Conservation (phyloP, 2,888 invertebrate genomes). For the Drosophila acutilabella region DNA sequence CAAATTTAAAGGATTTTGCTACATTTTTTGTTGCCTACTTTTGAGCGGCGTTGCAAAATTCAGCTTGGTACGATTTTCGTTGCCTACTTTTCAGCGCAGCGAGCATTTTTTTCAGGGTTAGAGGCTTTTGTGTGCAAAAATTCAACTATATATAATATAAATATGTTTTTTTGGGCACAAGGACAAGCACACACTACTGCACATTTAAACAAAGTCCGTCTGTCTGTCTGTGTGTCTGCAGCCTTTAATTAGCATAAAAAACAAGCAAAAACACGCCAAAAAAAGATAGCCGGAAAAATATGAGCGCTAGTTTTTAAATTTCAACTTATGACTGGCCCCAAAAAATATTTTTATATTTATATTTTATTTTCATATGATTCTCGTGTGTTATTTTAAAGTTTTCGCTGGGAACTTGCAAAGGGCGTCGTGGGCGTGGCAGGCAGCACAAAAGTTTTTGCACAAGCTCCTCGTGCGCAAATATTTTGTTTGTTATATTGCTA, state of each 20-base stretch:
- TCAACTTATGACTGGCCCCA: conserved; percentile 29
- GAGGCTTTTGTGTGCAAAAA: conserved; percentile 56
- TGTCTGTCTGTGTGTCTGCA: conserved; percentile 40
- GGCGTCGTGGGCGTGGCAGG: conserved; percentile 3
- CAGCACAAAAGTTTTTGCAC: conserved; percentile 59
- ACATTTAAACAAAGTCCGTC: conserved; percentile 6
- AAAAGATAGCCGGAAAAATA: conserved; percentile 1
- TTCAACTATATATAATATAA: conserved; percentile 29
- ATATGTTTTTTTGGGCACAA: conserved; percentile 54
- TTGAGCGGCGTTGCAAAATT: conserved; percentile 27
- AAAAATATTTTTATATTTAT: conserved; percentile 26
- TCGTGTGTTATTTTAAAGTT: conserved; percentile 74
- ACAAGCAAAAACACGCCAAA: conserved; percentile 3
- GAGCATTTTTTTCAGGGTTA: conserved; percentile 53
- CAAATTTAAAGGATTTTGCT: not conserved
- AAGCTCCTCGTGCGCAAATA: conserved; percentile 70
- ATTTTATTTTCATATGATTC: conserved; percentile 39
- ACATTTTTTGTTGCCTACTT: conserved; percentile 27
- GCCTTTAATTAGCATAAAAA: conserved; percentile 58
- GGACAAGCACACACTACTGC: conserved; percentile 28
- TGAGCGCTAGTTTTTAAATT: conserved; percentile 36
- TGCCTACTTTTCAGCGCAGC: conserved; percentile 20
- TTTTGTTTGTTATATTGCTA: conserved; percentile 78
- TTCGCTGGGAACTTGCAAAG: conserved; percentile 3
- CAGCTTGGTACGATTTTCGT: conserved; percentile 32